A percentile compares a stretch with the other conserved stretches of the same genome.
Evolutionary conservation across 2,888 invertebrate species (phyloP).

Genomic region (Hydroisotoma schaefferi): DNA sequence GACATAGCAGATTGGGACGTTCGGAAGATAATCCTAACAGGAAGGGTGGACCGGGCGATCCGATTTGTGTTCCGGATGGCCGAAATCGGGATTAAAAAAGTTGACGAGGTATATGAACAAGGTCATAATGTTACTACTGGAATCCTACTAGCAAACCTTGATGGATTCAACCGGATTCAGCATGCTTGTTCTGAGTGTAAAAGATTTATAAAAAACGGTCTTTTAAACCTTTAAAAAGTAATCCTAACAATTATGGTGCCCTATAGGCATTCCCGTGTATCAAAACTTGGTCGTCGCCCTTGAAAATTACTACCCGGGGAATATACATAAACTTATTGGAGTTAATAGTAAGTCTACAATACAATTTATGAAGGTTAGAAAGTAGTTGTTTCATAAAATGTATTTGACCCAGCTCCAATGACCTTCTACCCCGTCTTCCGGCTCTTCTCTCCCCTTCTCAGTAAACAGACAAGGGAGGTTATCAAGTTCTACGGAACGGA

Average conservation of each 20-base stretch:
- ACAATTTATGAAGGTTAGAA: background rate
- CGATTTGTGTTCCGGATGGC: slow-evolving; percentile 9
- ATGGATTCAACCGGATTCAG: slow-evolving; percentile 9
- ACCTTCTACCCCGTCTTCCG: slow-evolving; percentile 9
- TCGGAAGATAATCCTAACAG: slow-evolving; percentile 1
- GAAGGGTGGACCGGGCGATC: slow-evolving; percentile 1
- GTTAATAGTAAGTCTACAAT: slow-evolving; percentile 8
- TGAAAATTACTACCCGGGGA: slow-evolving; percentile 8
- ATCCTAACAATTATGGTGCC: background rate
- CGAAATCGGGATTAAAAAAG: background rate
- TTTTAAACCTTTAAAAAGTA: background rate
- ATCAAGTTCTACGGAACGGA: background rate
- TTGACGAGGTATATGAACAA: background rate
- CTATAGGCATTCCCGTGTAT: slow-evolving; percentile 3
- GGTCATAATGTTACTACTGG: background rate
- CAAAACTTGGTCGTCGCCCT: slow-evolving; percentile 1
- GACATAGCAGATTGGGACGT: slow-evolving; percentile 10
- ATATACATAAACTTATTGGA: background rate
- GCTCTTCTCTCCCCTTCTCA: background rate
- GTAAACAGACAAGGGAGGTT: background rate
- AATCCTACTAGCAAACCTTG: background rate
- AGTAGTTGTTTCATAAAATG: background rate
- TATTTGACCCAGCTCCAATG: background rate
- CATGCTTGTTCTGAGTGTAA: slow-evolving; percentile 11
- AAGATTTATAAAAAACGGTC: background rate